Evolutionary conservation across 1,140 invertebrate species (phyloP).

Genomic region (Bombus superbus): DNA sequence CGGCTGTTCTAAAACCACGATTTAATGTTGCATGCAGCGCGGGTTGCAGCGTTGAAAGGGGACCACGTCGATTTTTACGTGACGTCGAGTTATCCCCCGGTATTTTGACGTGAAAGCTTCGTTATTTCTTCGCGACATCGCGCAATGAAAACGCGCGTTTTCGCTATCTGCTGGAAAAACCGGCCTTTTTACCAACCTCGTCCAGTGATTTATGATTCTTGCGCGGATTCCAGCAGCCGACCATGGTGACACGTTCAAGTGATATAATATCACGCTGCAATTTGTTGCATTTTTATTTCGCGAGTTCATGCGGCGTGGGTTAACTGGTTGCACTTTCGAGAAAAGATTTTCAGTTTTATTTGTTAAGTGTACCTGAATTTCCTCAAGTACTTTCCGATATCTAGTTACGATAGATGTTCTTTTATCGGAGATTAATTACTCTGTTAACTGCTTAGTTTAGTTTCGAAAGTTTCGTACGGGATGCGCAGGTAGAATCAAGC

Average conservation of each 20-base stretch:
- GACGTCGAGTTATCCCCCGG: neutral
- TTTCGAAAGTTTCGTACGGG: too few species aligned
- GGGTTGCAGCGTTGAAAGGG: neutral
- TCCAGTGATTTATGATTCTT: slow-evolving; percentile 36
- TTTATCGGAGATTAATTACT: too few species aligned
- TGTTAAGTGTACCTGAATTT: neutral
- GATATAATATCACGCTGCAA: slow-evolving; percentile 36
- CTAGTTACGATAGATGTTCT: too few species aligned
- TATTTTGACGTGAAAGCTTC: neutral
- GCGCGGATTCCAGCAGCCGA: neutral
- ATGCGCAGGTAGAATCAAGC: too few species aligned
- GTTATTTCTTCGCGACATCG: neutral
- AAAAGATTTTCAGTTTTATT: neutral
- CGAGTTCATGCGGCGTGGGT: neutral
- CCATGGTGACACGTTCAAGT: slow-evolving; percentile 9
- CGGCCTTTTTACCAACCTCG: neutral
- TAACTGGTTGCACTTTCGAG: neutral
- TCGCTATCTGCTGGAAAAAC: neutral
- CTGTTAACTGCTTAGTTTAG: too few species aligned
- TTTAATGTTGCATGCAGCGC: slow-evolving; percentile 6
- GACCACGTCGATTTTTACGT: neutral
- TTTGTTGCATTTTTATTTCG: slow-evolving; percentile 27
- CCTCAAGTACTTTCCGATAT: neutral
- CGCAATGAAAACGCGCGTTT: slow-evolving; percentile 12
- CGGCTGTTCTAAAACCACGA: neutral